Base-by-base conservation (phyloP, 2,888 invertebrate species). In the Anoplius nigerrimus region DNA sequence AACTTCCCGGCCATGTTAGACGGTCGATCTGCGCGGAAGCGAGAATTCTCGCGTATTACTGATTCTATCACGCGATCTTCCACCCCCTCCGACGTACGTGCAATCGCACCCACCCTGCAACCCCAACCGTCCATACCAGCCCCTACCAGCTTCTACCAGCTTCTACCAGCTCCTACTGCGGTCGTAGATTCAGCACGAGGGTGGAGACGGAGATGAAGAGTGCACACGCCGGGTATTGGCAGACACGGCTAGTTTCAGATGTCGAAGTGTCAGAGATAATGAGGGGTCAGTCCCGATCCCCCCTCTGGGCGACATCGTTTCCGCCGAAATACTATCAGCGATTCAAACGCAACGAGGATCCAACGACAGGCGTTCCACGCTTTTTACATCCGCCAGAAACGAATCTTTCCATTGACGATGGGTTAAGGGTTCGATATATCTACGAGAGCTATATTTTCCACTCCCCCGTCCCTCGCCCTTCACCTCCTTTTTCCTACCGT, bases 341-440 rank as follows among this genome's bases (percentile, higher is more conserved):
- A 34, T 34, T 34, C 34, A 34, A 11, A 34, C 8, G 34, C 34
- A 1, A 34, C 34, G 11, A 6, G 8, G 8, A 11, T 11, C 1
- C 5, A 34, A 16, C n/a, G 5, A 20, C 8, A 8, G 24, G 27
- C 56, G 22, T 24, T n/a, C 21, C 48, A 21, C n/a, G 51, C 20
- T 8, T 11, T 55, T 66, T 63, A 59, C 57, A 18, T 42, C 16
- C 34, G 48, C 20, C 46, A n/a, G 24, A 20, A 62, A 71, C 71
- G 67, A 65, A 71, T 67, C 59, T 48, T 48, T 56, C 22, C 53
- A 51, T 67, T 62, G 55, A 59, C 52, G 45, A 24, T 4, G 27
- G 52, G 45, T 16, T 56, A n/a, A n/a, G 61, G n/a, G n/a, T 16
- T 65, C 65, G 57, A 68, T 71, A 62, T 65, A 59, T 42, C 66